A percentile compares a stretch with the other conserved stretches of the same genome.
Conservation (phyloP, 2,113 vertebrate genomes). For the Marmota flaviventris region DNA sequence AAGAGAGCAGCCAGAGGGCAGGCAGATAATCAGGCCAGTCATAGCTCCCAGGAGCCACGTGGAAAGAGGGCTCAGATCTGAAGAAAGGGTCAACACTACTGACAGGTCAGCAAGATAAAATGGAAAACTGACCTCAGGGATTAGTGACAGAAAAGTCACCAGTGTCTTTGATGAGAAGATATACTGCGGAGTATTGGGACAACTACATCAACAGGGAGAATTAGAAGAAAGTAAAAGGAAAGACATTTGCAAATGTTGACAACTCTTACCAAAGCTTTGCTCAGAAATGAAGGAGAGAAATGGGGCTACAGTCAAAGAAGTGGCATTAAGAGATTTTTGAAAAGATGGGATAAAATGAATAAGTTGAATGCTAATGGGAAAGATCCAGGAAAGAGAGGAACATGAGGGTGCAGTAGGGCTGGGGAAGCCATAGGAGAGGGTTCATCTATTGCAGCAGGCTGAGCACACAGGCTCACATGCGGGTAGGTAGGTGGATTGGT, state of each 20-base stretch:
- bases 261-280: not conserved
- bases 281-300: conserved; percentile 31
- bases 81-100: not conserved
- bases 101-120: not conserved
- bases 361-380: not conserved
- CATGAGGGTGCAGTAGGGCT: not conserved
- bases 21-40: not conserved
- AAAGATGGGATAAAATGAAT: not conserved
- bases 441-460: accelerated
- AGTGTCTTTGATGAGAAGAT: not conserved
- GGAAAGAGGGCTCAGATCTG: not conserved
- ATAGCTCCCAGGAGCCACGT: not conserved
- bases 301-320: not conserved
- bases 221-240: not conserved
- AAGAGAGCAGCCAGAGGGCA: not conserved
- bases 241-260: not conserved
- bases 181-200: not conserved
- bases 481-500: not conserved
- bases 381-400: not conserved
- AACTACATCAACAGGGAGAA: not conserved
- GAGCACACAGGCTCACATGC: not conserved
- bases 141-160: not conserved
- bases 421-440: accelerated
- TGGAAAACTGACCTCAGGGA: not conserved
- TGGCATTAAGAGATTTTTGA: not conserved